Base-by-base conservation (phyloP, 2,113 vertebrate species). In the Syrrhaptes paradoxus region DNA sequence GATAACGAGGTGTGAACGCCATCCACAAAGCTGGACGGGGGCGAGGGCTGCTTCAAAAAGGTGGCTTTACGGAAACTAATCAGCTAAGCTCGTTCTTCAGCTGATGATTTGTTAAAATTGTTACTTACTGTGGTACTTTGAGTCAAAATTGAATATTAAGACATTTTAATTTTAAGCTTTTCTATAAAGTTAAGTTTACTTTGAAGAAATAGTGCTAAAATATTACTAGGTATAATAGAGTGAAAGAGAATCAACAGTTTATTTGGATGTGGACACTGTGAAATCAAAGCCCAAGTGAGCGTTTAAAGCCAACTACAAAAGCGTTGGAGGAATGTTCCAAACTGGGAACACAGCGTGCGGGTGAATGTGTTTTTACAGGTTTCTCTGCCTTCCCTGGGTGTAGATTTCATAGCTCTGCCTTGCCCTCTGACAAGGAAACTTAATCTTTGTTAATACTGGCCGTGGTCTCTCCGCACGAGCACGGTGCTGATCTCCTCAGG, bases 41-140 rank as follows among this genome's bases (percentile, higher is more conserved):
- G 3, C 14, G 46, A 12, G 15, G 57, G 26, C 41, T 48, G 57
- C 10, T 91, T 95, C 62, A 80, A 31, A 82, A 59, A 85, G 72
- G 66, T 49, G 29, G 11, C 48, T 82, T 71, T 63, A 87, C 59
- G 72, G 71, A 90, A 94, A 77, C 31, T 31, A 79, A 73, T 73
- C 25, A 76, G 34, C 54, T 67, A 59, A 55, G 55, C 65, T 96
- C 67, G 63, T 76, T 96, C 84, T 87, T 84, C 57, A 91, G 78
- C 75, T 92, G 83, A 22, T 41, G 90, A 87, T 83, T 73, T 77
- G 86, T 96, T 93, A 82, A 85, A 93, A 73, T 34, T 51, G 32
- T 95, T 96, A 68, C 26, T 93, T 94, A 82, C 46, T 65, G n/a
- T 84, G n/a, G 41, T 75, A 59, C 70, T 95, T 94, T 70, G 59